Base-by-base conservation (phyloP, 2,113 vertebrate genomes). In the Elaphurus davidianus region DNA sequence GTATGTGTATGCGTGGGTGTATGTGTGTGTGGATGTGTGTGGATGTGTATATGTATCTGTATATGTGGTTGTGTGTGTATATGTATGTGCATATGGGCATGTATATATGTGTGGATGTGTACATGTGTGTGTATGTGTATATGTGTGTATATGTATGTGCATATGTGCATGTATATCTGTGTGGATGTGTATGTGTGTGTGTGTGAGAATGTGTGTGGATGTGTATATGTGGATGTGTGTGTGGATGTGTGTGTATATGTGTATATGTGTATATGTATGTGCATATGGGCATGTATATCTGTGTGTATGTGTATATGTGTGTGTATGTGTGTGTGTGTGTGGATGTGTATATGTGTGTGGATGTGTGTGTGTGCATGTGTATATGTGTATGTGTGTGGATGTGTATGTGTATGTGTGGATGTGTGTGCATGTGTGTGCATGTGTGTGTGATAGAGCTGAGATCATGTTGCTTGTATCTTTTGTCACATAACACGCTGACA, bases 251-350 rank as follows among this genome's bases (percentile, higher is more conserved):
- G 1, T 52, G 52, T 54, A 17, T 19, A 1, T 54, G 2, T 19
- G 17, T 23, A 8, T 0, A 3, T 55, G 1, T 57, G 55, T 57
- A 0, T 57, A 40, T 40, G 40, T 40, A 4, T 7, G 0, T 54
- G 6, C 3, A 0, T 57, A 1, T 57, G 8, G 3, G 1, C 3
- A 0, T 54, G 6, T 54, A n/a, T n/a, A n/a, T n/a, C n/a, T n/a
- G 2, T 57, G 55, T 23, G 21, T 0, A 3, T 55, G 1, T 57
- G 55, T 57, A 0, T 57, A 40, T 40, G 40, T 40, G 40, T 7
- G 0, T 54, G 6, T 4, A 1, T 55, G 17, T 55, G 0, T 19
- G 52, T 52, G 1, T 52, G 15, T 52, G 52, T 6, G 52, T 52
- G 52, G 0, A 19, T 54, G 17, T 54, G 15, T 54, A 17, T 54